Evolutionary conservation across 2,113 vertebrate species (phyloP).

Genomic region (Lepus timidus): DNA sequence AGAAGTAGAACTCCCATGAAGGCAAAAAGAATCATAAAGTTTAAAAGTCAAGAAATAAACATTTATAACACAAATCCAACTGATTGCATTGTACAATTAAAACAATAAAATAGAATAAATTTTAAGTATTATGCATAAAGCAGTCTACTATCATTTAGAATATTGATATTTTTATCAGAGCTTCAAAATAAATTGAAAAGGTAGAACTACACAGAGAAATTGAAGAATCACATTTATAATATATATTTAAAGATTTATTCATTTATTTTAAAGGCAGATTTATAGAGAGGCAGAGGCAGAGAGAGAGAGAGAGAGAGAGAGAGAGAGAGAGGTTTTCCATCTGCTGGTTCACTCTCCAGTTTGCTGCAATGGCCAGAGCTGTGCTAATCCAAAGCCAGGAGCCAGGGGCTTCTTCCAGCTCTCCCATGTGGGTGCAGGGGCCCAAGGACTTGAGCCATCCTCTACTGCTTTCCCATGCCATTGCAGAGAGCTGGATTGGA

Average conservation of each 20-base stretch:
- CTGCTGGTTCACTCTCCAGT: too few species aligned
- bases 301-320: too few species aligned
- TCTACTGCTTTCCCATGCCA: too few species aligned
- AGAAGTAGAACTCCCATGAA: not conserved
- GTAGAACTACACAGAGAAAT: not conserved
- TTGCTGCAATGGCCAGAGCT: too few species aligned
- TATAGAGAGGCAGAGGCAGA: too few species aligned
- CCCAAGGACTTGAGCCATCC: too few species aligned
- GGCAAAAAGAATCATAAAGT: not conserved
- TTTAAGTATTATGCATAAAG: not conserved
- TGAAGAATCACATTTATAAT: not conserved
- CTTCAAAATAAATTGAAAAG: not conserved
- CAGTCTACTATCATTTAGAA: not conserved
- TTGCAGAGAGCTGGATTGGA: too few species aligned
- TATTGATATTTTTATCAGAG: not conserved
- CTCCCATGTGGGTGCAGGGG: too few species aligned
- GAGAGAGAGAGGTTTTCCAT: too few species aligned
- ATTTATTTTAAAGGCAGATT: too few species aligned
- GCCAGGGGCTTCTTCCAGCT: too few species aligned
- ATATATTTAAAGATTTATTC: not conserved
- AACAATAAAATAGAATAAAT: not conserved
- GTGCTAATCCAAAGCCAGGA: too few species aligned
- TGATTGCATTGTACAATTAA: constrained; percentile 13
- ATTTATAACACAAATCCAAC: not conserved
- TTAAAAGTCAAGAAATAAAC: not conserved